Conservation (phyloP, 1,140 invertebrate species). For the Pseudomyrmex dendroicus region DNA sequence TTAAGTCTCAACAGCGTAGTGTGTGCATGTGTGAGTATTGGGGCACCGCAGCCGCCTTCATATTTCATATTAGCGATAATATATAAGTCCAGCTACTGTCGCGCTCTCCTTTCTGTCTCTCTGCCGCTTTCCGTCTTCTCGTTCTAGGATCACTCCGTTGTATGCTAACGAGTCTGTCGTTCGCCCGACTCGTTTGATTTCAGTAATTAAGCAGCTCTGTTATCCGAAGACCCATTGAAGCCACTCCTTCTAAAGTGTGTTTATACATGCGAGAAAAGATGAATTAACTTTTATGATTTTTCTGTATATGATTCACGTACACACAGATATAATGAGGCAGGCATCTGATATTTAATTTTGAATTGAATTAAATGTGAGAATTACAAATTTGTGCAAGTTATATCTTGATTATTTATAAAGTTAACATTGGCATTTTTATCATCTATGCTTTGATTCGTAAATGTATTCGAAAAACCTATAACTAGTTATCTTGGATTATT, state of each 20-base stretch:
- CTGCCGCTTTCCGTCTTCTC: slow-evolving; percentile 19
- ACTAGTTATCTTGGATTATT: too few relatives aligned
- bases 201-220: slow-evolving; percentile 20
- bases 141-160: slow-evolving; percentile 42
- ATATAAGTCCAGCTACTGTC: slow-evolving; percentile 72
- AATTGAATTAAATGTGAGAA: too few relatives aligned
- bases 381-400: too few relatives aligned
- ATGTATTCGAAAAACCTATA: too few relatives aligned
- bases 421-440: too few relatives aligned
- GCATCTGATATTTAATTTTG: too few relatives aligned
- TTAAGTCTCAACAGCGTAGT: slow-evolving; percentile 76
- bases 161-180: slow-evolving; percentile 73
- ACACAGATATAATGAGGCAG: too few relatives aligned
- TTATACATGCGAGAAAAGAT: not conserved
- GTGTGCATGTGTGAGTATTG: slow-evolving; percentile 45
- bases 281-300: not conserved
- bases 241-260: not conserved
- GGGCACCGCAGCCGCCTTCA: slow-evolving; percentile 77
- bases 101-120: slow-evolving; percentile 23
- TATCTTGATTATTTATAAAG: too few relatives aligned
- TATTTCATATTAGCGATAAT: slow-evolving; percentile 83
- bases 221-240: not conserved
- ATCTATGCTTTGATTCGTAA: too few relatives aligned
- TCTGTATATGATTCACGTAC: not conserved
- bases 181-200: slow-evolving; percentile 30